A percentile compares a stretch with the other conserved stretches of the same genome.
Evolutionary conservation across 1,140 invertebrate species (phyloP).

Genomic region (Olivierus martensii): DNA sequence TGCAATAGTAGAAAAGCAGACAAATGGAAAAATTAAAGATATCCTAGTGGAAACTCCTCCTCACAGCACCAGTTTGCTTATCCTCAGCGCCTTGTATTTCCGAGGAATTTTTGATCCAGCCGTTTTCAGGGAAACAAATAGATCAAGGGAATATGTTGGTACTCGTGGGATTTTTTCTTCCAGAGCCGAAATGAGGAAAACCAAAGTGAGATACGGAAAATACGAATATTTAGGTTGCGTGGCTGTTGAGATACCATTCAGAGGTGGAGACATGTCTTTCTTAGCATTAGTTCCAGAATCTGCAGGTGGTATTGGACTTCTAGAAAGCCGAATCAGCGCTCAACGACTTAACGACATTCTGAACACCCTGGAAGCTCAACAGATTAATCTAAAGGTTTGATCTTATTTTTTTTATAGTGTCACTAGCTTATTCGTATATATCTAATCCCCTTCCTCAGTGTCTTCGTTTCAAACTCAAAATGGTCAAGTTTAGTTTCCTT

Average conservation of each 20-base stretch:
- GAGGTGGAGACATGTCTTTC: slow-evolving; percentile 20
- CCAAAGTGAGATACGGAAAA: slow-evolving; percentile 16
- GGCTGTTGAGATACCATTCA: slow-evolving; percentile 23
- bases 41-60: slow-evolving; percentile 21
- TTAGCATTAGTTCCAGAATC: slow-evolving; percentile 19
- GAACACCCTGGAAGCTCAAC: slow-evolving; percentile 16
- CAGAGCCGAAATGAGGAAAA: not conserved
- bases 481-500: too few species aligned
- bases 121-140: not conserved
- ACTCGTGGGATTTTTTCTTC: not conserved
- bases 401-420: too few species aligned
- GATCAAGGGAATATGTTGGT: not conserved
- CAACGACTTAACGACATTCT: slow-evolving; percentile 22
- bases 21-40: slow-evolving; percentile 28
- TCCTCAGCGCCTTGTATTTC: slow-evolving; percentile 21
- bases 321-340: slow-evolving; percentile 22
- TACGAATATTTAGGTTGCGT: slow-evolving; percentile 22
- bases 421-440: too few species aligned
- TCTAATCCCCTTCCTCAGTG: too few species aligned
- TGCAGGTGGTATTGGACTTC: slow-evolving; percentile 12
- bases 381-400: slow-evolving; percentile 17
- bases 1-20: slow-evolving; percentile 28
- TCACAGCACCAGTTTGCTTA: slow-evolving; percentile 16
- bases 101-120: slow-evolving; percentile 20
- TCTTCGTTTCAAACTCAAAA: too few species aligned